Conservation (phyloP, 2,888 invertebrate species). For the Therioaphis trifolii region DNA sequence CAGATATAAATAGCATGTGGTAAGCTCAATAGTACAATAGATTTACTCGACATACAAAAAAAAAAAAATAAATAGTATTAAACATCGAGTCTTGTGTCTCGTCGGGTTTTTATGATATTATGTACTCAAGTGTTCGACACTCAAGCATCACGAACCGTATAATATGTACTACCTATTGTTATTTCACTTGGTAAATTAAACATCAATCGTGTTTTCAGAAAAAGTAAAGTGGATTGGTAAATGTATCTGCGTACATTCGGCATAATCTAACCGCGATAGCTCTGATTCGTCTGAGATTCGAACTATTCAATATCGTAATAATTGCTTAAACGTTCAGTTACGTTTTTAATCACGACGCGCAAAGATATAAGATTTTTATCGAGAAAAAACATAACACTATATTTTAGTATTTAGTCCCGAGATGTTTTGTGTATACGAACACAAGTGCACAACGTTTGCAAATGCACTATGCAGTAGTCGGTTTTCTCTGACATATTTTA, state of each 20-base stretch:
- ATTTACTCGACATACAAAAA: too few species aligned
- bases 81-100: too few species aligned
- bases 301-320: background rate
- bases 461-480: background rate
- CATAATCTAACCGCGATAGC: background rate
- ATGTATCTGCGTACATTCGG: background rate
- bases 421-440: background rate
- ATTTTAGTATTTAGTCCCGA: background rate
- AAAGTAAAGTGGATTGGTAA: too few species aligned
- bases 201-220: background rate
- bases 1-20: too few species aligned
- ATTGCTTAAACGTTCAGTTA: background rate
- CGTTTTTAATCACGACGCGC: background rate
- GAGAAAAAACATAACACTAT: background rate
- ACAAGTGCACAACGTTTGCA: background rate
- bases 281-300: background rate
- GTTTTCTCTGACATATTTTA: background rate
- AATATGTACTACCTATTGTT: background rate
- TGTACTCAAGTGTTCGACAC: too few species aligned
- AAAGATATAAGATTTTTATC: background rate
- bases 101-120: background rate
- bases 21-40: too few species aligned
- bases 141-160: background rate
- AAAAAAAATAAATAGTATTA: too few species aligned
- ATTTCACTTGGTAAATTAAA: background rate